Evolutionary conservation across 2,888 invertebrate genomes (phyloP).

Genomic region (Nasonia oneida): DNA sequence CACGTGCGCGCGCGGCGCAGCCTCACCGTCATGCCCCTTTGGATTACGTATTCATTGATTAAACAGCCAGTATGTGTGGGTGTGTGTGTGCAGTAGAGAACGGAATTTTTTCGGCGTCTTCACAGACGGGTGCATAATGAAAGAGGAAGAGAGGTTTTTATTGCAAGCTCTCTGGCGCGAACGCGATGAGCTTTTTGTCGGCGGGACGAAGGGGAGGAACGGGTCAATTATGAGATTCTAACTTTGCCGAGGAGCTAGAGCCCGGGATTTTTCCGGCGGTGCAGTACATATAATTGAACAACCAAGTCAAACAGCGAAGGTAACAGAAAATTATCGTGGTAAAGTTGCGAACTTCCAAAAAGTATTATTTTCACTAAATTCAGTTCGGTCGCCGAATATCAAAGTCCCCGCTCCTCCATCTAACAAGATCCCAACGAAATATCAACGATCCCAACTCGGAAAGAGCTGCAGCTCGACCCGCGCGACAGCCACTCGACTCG

Average conservation of each 20-base stretch:
- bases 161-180: conserved; percentile 1
- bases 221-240: conserved; percentile 3
- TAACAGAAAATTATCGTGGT: not conserved
- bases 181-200: not conserved
- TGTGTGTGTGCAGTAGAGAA: not conserved
- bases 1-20: not conserved
- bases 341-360: too few relatives aligned
- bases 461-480: too few relatives aligned
- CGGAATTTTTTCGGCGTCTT: conserved; percentile 10
- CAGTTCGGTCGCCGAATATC: too few relatives aligned
- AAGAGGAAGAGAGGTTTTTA: conserved; percentile 10
- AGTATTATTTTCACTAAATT: too few relatives aligned
- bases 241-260: not conserved
- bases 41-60: conserved; percentile 10
- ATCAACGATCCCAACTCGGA: not conserved
- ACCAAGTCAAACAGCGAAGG: not conserved
- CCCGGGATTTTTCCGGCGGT: not conserved
- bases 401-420: too few relatives aligned
- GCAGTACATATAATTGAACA: not conserved
- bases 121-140: not conserved
- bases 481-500: not conserved
- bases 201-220: not conserved
- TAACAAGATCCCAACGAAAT: too few relatives aligned
- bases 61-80: not conserved
- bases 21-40: not conserved